Percentiles rank a stretch among this genome's conserved stretches.
phyloP scores from a whole-genome alignment of 2,113 vertebrate genomes.

The Phaetusa simplex region DNA sequence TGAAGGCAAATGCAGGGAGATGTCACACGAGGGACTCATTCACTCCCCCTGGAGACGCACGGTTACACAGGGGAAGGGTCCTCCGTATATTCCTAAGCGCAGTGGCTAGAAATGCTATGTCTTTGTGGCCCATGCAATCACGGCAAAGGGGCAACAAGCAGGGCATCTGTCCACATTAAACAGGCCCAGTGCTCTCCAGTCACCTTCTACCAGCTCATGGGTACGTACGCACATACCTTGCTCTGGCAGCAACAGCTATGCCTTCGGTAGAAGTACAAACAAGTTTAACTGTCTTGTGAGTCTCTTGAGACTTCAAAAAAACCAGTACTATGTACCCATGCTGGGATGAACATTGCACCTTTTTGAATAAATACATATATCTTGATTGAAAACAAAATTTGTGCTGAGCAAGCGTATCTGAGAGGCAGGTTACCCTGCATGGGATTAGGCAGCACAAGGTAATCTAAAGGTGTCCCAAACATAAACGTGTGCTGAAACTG shows the following conservation, averaged over 20 bases:
- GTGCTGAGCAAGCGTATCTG: background rate
- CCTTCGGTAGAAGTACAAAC: background rate
- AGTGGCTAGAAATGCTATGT: background rate
- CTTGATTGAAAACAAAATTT: background rate
- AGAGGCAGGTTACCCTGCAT: background rate
- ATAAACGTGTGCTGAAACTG: background rate
- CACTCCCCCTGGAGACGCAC: background rate
- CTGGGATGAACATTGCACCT: background rate
- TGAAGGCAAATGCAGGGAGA: background rate
- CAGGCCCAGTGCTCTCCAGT: background rate
- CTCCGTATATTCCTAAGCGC: background rate
- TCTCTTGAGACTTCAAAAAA: background rate
- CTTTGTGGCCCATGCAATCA: background rate
- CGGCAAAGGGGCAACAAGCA: background rate
- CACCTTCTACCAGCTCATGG: background rate
- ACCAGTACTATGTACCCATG: background rate
- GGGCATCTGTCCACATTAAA: accelerated
- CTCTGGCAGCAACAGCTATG: background rate
- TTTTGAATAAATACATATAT: background rate
- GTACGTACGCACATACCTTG: background rate
- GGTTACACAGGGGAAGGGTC: background rate
- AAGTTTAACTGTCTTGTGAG: background rate
- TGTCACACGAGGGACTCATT: slow-evolving; percentile 3
- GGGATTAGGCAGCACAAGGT: background rate
- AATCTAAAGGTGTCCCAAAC: background rate